Base-by-base conservation (phyloP, 2,113 vertebrate species). In the Ia io region DNA sequence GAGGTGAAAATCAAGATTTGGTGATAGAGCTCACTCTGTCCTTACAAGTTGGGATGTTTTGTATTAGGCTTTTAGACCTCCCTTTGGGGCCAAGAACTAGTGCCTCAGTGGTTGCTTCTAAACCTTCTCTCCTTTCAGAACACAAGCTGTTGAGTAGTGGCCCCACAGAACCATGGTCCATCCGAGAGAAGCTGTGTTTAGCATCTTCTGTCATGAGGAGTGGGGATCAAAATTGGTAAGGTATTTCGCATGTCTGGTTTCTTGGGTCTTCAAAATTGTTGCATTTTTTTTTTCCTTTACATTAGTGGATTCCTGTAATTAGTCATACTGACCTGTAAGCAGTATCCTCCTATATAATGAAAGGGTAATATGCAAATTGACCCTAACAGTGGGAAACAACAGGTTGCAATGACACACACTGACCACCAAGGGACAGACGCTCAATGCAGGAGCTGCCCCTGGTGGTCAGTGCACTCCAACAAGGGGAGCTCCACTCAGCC, bases 131-230 rank as follows among this genome's bases (percentile, higher is more conserved):
- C 77, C 73, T 69, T 71, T 76, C 97, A 99, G 99, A 99, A 98
- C 99, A 99, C 98, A 99, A 99, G 96, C 98, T 99, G 89, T 97
- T 99, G 97, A 99, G 98, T 95, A 98, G 98, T 88, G 99, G 99
- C 40, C 99, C 99, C 9, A 99, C 99, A 1, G 99, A 99, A 96
- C 99, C 99, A 1, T 99, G 99, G 99, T 99, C 99, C 17, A 98
- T 99, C 95, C 98, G 99, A 73, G 99, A 99, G 98, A 99, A 99
- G 86, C 98, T 99, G 44, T 99, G 99, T 96, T 98, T 99, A 96
- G 99, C 99, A 6, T 99, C 99, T 49, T 99, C 99, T 25, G 99
- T 99, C 56, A 99, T 99, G 99, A 99, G 99, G 95, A 99, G 99
- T 71, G 99, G 99, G 5, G 99, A 99, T 98, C 99, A 99, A 97